Conservation (phyloP, 2,888 invertebrate genomes). For the Iselma pallidipennis region DNA sequence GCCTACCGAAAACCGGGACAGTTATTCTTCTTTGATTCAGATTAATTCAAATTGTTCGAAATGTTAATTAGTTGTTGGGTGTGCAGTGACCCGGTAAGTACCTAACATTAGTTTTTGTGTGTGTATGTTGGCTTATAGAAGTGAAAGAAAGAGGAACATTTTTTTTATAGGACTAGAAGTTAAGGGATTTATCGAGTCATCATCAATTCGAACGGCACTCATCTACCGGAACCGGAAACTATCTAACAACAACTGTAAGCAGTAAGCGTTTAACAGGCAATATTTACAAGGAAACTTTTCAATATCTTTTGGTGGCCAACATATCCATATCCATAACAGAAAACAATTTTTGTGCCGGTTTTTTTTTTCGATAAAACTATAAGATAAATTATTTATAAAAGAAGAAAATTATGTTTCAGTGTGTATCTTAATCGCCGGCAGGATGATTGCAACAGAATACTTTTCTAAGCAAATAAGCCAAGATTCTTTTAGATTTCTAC, state of each 20-base stretch:
- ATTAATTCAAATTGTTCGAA: constrained; percentile 23
- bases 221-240: constrained; percentile 53
- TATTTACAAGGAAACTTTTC: constrained; percentile 35
- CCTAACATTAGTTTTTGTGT: not conserved
- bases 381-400: too few relatives aligned
- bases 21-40: not conserved
- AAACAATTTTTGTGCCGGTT: not conserved
- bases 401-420: not conserved
- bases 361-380: not conserved
- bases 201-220: constrained; percentile 45
- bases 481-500: constrained; percentile 13
- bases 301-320: constrained; percentile 49
- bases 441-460: constrained; percentile 15
- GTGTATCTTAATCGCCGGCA: not conserved
- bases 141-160: not conserved
- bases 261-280: constrained; percentile 49
- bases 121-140: not conserved
- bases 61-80: constrained; percentile 39
- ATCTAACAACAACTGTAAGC: constrained; percentile 39
- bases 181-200: constrained; percentile 46
- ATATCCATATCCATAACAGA: constrained; percentile 39
- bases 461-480: constrained; percentile 17
- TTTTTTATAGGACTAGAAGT: constrained; percentile 20
- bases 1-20: too few relatives aligned
- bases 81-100: constrained; percentile 40